Evolutionary conservation across 2,888 invertebrate genomes (phyloP).

Genomic region (Drosophila conformis): DNA sequence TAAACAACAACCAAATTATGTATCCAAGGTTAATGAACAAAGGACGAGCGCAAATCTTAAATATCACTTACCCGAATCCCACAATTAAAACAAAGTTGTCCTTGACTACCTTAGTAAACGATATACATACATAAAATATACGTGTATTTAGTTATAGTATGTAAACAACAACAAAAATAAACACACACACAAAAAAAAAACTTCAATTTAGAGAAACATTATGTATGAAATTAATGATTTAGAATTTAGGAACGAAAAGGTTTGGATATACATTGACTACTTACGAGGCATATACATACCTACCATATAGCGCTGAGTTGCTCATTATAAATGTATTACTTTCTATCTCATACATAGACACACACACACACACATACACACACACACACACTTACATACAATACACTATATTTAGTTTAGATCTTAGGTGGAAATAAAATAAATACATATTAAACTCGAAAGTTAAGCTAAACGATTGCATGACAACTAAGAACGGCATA

Average conservation of each 20-base stretch:
- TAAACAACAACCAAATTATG: slow-evolving; percentile 5
- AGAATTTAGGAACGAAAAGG: slow-evolving; percentile 64
- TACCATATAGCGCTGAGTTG: slow-evolving; percentile 69
- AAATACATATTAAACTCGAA: slow-evolving; percentile 59
- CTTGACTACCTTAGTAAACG: slow-evolving; percentile 54
- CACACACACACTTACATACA: slow-evolving; percentile 44
- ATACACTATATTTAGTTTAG: slow-evolving; percentile 75
- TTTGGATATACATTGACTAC: slow-evolving; percentile 70
- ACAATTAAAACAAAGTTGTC: slow-evolving; percentile 44
- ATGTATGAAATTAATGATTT: slow-evolving; percentile 69
- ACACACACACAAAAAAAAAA: slow-evolving; percentile 30
- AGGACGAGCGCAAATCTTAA: slow-evolving; percentile 49
- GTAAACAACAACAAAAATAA: slow-evolving; percentile 48
- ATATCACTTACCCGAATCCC: slow-evolving; percentile 6
- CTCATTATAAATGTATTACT: slow-evolving; percentile 70
- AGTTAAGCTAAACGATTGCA: slow-evolving; percentile 60
- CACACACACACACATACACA: slow-evolving; percentile 38
- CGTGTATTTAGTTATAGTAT: slow-evolving; percentile 75
- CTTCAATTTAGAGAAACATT: slow-evolving; percentile 50
- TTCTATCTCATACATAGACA: slow-evolving; percentile 48
- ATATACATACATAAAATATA: slow-evolving; percentile 48
- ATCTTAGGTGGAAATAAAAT: slow-evolving; percentile 67
- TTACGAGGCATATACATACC: slow-evolving; percentile 51
- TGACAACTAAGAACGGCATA: slow-evolving; percentile 73
- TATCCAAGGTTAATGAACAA: background rate